Base-by-base conservation (phyloP, 2,113 vertebrate genomes). In the Microtus oregoni region DNA sequence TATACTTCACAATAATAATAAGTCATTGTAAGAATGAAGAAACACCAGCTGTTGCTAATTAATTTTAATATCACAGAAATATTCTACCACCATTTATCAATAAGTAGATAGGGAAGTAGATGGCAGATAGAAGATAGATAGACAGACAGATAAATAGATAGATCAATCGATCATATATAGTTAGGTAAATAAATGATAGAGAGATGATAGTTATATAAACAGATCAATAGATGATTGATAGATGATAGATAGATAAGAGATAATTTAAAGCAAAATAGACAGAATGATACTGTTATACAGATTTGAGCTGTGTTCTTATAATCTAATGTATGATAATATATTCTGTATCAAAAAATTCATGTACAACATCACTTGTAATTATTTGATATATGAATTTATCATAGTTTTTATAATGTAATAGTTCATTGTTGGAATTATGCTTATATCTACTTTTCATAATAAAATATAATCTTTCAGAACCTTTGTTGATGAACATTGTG, bases 401-500 rank as follows among this genome's bases (percentile, higher is more conserved):
- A 81, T 58, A 72, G 90, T 77, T 88, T 77, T 76, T 50, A 32
- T 89, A 73, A 86, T 41, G 19, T 73, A 78, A 72, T 89, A 85
- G 52, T 85, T 2, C 41, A 77, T 41, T 96, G 24, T 75, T 89
- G 35, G 9, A 86, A 96, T 96, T 95, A 90, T 11, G 0, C 70
- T 81, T 86, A 68, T 77, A 91, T 94, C 50, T 78, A 20, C 50
- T 85, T 89, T 92, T 86, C 58, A 55, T 81, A 91, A 58, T 89
- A 91, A 94, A 96, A 92, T 81, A 28, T 24, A 78, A 70, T 79
- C 35, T 32, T 82, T 85, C 2, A 82, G 75, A 85, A 86, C 55
- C 58, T 14, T 14, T 96, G 2, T 95, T 90, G 22, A 26, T 95
- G 75, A 77, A 67, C 90, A 81, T 92, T 96, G 65, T 85, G 22